phyloP scores from a whole-genome alignment of 2,113 vertebrate genomes.

The Miniopterus natalensis region DNA sequence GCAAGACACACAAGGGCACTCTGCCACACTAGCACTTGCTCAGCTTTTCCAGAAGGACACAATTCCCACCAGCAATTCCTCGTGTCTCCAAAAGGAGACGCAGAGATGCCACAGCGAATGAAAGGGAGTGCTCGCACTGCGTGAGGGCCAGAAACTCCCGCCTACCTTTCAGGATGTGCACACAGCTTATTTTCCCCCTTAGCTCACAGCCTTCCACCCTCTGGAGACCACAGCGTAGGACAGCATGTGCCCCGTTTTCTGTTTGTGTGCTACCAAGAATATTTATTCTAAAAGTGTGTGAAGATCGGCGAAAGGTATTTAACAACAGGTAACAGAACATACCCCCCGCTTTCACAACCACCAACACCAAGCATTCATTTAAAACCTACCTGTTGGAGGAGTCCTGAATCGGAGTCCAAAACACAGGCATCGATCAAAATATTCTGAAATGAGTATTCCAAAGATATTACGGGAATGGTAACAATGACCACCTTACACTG shows the following conservation, averaged over 20 bases:
- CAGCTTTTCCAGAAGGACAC: neutral
- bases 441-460: constrained; percentile 87
- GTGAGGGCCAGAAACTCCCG: neutral
- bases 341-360: fast-evolving
- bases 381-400: constrained; percentile 95
- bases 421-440: constrained; percentile 98
- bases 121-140: neutral
- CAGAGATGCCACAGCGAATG: neutral
- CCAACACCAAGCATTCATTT: fast-evolving
- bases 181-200: neutral
- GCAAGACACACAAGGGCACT: constrained; percentile 72
- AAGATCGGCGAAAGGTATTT: neutral
- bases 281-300: neutral
- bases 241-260: neutral
- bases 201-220: too few species aligned
- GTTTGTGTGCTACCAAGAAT: neutral
- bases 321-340: neutral
- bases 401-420: constrained; percentile 96
- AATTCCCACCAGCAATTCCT: neutral
- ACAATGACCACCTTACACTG: too few species aligned
- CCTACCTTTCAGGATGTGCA: neutral
- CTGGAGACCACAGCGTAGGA: neutral
- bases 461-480: neutral
- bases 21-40: neutral
- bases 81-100: neutral